Evolutionary conservation across 1,140 invertebrate genomes (phyloP).

Genomic region (Lamellibrachia luymesi): DNA sequence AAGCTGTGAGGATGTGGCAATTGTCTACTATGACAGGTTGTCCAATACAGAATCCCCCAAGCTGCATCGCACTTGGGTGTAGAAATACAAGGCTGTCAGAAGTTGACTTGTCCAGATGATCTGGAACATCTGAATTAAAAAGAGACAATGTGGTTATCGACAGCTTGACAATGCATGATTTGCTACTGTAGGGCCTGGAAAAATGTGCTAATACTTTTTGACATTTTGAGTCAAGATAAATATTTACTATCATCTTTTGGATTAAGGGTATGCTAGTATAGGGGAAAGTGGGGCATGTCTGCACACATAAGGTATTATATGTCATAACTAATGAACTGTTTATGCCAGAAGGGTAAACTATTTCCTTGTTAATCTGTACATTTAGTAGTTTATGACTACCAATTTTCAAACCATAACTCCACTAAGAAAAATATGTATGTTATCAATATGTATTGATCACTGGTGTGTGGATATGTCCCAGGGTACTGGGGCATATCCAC

Average conservation of each 20-base stretch:
- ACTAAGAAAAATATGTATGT: background rate
- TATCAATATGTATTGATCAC: no score
- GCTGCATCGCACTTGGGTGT: slow-evolving; percentile 7
- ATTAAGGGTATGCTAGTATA: no score
- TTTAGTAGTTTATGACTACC: background rate
- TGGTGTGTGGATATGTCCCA: no score
- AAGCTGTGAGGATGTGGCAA: background rate
- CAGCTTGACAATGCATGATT: background rate
- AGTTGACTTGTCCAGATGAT: background rate
- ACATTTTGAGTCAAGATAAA: no score
- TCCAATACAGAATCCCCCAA: background rate
- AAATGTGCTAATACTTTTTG: background rate
- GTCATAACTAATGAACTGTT: no score
- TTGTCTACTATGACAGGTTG: slow-evolving; percentile 9
- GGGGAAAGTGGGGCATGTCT: no score
- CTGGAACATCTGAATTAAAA: slow-evolving; percentile 2
- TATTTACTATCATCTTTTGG: no score
- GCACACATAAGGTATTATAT: no score
- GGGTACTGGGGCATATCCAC: background rate
- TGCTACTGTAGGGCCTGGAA: background rate
- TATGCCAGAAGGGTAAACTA: no score
- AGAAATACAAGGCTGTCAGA: background rate
- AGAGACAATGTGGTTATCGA: background rate
- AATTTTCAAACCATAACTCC: background rate
- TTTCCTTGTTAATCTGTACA: background rate